phyloP scores from a whole-genome alignment of 2,888 invertebrate species.

The Tipula lateralis region DNA sequence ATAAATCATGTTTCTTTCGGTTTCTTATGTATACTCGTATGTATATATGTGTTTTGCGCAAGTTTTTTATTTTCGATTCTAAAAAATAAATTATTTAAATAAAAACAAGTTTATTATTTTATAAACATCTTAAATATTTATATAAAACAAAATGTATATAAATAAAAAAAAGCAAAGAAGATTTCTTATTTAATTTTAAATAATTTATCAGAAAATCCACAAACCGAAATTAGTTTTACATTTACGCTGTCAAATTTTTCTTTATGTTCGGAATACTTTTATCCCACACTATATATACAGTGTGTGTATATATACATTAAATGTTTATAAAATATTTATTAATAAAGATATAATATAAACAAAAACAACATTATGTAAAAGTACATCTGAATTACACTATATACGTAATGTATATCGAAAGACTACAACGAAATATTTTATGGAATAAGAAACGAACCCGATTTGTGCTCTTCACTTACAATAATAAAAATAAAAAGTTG shows the following conservation, averaged over 20 bases:
- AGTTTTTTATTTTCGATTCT: neutral
- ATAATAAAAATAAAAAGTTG: neutral
- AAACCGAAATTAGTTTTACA: neutral
- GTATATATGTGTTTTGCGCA: neutral
- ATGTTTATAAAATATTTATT: neutral
- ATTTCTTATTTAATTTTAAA: neutral
- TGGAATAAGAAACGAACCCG: neutral
- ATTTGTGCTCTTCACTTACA: neutral
- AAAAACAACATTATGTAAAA: neutral
- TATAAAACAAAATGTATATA: no score
- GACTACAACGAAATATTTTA: neutral
- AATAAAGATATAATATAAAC: neutral
- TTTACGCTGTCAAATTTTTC: neutral
- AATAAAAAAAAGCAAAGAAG: neutral
- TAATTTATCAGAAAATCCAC: neutral
- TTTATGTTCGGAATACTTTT: neutral
- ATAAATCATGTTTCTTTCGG: neutral
- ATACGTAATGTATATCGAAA: neutral
- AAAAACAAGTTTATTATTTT: constrained; percentile 4
- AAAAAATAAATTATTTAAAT: neutral
- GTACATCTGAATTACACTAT: neutral
- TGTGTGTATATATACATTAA: neutral
- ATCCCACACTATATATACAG: neutral
- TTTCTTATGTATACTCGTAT: neutral
- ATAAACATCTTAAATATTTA: neutral